Percentiles rank a stretch among this genome's conserved stretches.
Conservation (phyloP, 2,888 invertebrate species). For the Limnephilus auricula region DNA sequence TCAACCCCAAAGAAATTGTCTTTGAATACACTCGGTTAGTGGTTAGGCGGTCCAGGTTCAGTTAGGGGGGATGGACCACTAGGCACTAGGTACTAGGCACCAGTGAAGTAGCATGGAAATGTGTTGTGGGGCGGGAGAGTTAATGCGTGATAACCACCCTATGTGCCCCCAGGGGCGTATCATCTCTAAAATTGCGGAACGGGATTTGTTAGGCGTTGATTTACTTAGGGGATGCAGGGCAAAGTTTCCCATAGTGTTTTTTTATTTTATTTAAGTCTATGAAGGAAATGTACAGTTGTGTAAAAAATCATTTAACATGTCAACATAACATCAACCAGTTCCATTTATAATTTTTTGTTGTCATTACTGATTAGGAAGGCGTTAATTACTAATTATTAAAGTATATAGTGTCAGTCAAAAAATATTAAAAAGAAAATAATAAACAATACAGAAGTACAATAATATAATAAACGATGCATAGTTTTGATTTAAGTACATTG, state of each 20-base stretch:
- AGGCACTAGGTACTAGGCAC: neutral
- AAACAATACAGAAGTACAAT: too few species aligned
- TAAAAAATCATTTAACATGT: too few species aligned
- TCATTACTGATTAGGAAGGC: too few species aligned
- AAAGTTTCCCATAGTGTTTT: constrained; percentile 48
- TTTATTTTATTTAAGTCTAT: too few species aligned
- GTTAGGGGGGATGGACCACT: neutral
- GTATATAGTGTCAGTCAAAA: too few species aligned
- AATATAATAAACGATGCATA: too few species aligned
- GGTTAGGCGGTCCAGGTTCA: neutral
- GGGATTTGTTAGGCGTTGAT: constrained; percentile 65
- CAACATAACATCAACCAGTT: too few species aligned
- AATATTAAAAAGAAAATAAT: too few species aligned
- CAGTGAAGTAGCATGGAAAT: neutral
- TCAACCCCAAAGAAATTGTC: neutral
- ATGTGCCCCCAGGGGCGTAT: constrained; percentile 65
- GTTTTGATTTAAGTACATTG: too few species aligned
- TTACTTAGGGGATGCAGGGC: constrained; percentile 60
- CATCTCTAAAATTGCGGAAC: constrained; percentile 65
- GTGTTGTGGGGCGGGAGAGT: constrained; percentile 52
- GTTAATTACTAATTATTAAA: too few species aligned
- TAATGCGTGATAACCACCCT: constrained; percentile 66
- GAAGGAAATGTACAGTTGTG: too few species aligned
- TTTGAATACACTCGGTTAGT: neutral
- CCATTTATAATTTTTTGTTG: too few species aligned